Conservation (phyloP, 1,140 invertebrate genomes). For the Drosophila bocki region DNA sequence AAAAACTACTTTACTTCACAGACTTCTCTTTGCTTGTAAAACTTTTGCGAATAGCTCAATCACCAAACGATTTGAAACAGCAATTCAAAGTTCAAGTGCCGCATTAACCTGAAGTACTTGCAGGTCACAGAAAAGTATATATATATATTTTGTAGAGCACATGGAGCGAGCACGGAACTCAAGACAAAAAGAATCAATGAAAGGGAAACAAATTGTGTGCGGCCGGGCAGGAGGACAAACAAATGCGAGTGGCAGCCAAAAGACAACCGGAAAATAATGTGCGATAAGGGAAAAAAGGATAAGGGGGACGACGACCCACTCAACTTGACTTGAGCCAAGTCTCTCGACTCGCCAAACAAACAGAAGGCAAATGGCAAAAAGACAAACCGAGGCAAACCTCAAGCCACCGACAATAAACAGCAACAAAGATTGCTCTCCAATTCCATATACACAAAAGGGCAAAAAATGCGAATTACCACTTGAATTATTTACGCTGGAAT, state of each 20-base stretch:
- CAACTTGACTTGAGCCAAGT: constrained; percentile 4
- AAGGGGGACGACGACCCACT: constrained; percentile 10
- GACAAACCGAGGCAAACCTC: constrained; percentile 47
- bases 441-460: constrained; percentile 18
- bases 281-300: constrained; percentile 31
- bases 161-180: constrained; percentile 7
- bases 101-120: constrained; percentile 44
- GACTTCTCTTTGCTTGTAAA: neutral
- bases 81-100: constrained; percentile 50
- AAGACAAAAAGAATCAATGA: constrained; percentile 51
- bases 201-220: constrained; percentile 55
- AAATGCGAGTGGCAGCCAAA: constrained; percentile 57
- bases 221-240: constrained; percentile 49
- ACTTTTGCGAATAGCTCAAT: constrained; percentile 31
- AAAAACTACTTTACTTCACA: neutral
- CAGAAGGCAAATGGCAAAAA: constrained; percentile 47
- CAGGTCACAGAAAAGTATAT: constrained; percentile 28
- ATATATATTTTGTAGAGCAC: constrained; percentile 7
- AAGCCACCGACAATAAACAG: constrained; percentile 45
- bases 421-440: constrained; percentile 42
- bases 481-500: constrained; percentile 68
- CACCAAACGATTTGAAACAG: constrained; percentile 35
- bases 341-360: constrained; percentile 31
- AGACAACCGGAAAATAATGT: constrained; percentile 61
- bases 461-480: constrained; percentile 56